Conservation (phyloP, 2,888 invertebrate species). For the Acrobeloides nanus region DNA sequence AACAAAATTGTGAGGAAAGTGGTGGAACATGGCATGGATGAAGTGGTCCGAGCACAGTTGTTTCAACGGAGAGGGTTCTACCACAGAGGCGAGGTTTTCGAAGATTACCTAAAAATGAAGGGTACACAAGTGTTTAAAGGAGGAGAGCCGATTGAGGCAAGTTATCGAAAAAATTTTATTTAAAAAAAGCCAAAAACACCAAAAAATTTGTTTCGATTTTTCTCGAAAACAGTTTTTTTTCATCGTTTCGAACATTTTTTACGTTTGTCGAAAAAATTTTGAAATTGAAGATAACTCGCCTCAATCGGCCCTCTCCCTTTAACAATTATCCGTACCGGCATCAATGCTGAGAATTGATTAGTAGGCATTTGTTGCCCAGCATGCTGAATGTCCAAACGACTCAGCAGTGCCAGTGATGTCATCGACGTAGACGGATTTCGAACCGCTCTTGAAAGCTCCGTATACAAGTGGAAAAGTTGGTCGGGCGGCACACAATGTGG, state of each 20-base stretch:
- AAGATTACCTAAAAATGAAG: constrained; percentile 23
- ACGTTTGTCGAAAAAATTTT: too few species aligned
- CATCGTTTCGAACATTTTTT: too few species aligned
- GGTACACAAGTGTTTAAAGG: neutral
- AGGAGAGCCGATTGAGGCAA: too few species aligned
- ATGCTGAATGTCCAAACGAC: constrained; percentile 39
- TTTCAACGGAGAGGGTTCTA: constrained; percentile 16
- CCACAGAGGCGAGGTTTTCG: constrained; percentile 22
- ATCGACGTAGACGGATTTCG: constrained; percentile 18
- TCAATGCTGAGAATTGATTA: constrained; percentile 43
- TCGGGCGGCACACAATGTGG: constrained; percentile 39
- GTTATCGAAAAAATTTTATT: too few species aligned
- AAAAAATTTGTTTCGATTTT: too few species aligned
- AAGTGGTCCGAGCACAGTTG: constrained; percentile 42
- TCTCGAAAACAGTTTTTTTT: too few species aligned
- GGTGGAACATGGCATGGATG: constrained; percentile 43
- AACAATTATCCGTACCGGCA: constrained; percentile 32
- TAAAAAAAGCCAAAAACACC: too few species aligned
- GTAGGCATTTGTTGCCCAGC: constrained; percentile 40
- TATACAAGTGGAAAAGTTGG: constrained; percentile 27
- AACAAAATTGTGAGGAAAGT: constrained; percentile 42
- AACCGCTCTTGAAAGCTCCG: constrained; percentile 19
- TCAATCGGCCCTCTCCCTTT: too few species aligned
- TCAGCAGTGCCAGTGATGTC: constrained; percentile 23
- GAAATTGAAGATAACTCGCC: too few species aligned